Base-by-base conservation (phyloP, 2,113 vertebrate species). In the Pipra filicauda region DNA sequence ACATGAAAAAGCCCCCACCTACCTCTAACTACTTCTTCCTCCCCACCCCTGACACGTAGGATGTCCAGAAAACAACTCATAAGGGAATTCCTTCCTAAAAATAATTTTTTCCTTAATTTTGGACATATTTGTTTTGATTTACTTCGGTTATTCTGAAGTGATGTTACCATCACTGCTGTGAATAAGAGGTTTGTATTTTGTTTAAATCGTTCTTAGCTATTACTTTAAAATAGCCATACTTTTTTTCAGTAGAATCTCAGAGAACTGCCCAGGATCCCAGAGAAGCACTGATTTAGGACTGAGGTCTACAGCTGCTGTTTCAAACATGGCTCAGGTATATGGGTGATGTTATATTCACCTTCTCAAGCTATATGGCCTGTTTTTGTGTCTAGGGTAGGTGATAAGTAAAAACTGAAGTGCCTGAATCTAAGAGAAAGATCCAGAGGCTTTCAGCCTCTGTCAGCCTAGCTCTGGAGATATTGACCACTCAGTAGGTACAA, bases 401-500 rank as follows among this genome's bases (percentile, higher is more conserved):
- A 21, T 71, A 51, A 35, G 10, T 80, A 5, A 65, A 88, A 86
- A 37, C 5, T 6, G 18, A 83, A 73, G 46, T n/a, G 31, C 23
- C 65, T 43, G 24, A 84, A 84, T 81, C 62, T 19, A 52, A 16
- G 22, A 35, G 35, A 57, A 69, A 66, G 31, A 62, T 82, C 26
- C 33, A 35, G 48, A 66, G 12, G 17, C 59, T 72, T 80, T 89
- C n/a, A n/a, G n/a, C n/a, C n/a, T n/a, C n/a, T 91, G n/a, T 52
- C 31, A 76, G 54, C 33, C 17, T 49, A 41, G n/a, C 37, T 74
- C 39, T 70, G 65, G 51, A 51, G 37, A 37, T 37, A 51, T 15
- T 7, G 7, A 6, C 15, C 0, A 0, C 33, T 65, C 24, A 16
- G n/a, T 46, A n/a, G 55, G n/a, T 70, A 35, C 10, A 3, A 4